Conservation (phyloP, 2,113 vertebrate species). For the Otolemur garnettii region DNA sequence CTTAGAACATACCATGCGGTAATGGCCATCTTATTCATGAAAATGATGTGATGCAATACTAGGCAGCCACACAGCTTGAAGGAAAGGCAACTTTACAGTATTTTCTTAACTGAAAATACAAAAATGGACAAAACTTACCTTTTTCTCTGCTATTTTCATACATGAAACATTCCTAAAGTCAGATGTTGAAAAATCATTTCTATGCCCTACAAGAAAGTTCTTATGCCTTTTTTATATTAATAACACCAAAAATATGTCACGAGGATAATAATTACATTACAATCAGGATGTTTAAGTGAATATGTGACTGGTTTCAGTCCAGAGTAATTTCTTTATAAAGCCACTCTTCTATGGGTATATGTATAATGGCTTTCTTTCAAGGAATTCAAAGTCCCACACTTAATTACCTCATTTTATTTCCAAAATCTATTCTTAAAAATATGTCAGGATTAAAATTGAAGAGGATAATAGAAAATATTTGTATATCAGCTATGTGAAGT, state of each 20-base stretch:
- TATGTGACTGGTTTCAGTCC: neutral
- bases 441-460: neutral
- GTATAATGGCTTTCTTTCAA: conserved; percentile 6
- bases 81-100: neutral
- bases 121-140: neutral
- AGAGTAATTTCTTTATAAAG: conserved; percentile 47
- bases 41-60: neutral
- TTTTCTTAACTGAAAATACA: neutral
- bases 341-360: neutral
- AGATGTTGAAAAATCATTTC: neutral
- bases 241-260: neutral
- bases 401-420: conserved; percentile 38
- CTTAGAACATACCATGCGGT: neutral
- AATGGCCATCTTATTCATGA: neutral
- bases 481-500: neutral
- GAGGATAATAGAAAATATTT: neutral
- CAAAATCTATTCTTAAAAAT: conserved; percentile 35
- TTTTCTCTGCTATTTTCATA: neutral
- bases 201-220: neutral
- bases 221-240: neutral
- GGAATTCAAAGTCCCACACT: neutral
- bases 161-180: neutral
- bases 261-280: conserved; percentile 1
- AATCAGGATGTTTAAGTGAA: neutral
- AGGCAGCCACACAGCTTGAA: neutral